These are phyloP conservation scores for Drosophila koepferae DNA, from an alignment of 2,888 invertebrate genomes.

Conservation along the genomic window DNA sequence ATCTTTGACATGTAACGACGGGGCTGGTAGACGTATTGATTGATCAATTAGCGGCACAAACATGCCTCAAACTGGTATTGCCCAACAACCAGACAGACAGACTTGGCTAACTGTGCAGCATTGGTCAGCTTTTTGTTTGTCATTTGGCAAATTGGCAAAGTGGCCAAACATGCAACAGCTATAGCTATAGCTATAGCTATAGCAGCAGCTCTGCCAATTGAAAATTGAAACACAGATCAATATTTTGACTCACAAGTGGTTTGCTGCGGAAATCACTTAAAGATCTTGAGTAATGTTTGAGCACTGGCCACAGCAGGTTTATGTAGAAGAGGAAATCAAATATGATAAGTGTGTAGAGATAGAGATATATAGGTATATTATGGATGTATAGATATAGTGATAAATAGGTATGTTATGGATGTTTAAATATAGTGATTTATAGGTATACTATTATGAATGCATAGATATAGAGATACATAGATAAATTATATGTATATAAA, in stretches of 20 bases:
- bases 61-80: slow-evolving; percentile 25
- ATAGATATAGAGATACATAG: too few species aligned
- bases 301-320: background rate
- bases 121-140: slow-evolving; percentile 25
- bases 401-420: too few species aligned
- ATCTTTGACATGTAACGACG: slow-evolving; percentile 21
- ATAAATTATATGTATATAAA: too few species aligned
- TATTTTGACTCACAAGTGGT: slow-evolving; percentile 9
- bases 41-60: slow-evolving; percentile 43
- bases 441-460: too few species aligned
- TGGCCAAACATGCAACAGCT: slow-evolving; percentile 3
- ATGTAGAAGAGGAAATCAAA: background rate
- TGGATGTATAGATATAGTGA: too few species aligned
- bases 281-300: slow-evolving; percentile 6
- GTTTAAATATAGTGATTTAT: too few species aligned
- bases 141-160: slow-evolving; percentile 23
- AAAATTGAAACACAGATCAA: background rate
- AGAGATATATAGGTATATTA: too few species aligned
- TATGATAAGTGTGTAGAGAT: background rate
- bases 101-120: slow-evolving; percentile 8
- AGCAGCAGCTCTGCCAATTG: background rate
- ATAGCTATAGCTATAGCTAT: background rate
- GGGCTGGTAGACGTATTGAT: slow-evolving; percentile 13
- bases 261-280: slow-evolving; percentile 4
- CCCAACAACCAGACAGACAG: slow-evolving; percentile 16